Evolutionary conservation across 2,113 vertebrate species (phyloP), one percentile per base, ranked within the genome.

Genomic region (Corythornis madagascariensis): DNA sequence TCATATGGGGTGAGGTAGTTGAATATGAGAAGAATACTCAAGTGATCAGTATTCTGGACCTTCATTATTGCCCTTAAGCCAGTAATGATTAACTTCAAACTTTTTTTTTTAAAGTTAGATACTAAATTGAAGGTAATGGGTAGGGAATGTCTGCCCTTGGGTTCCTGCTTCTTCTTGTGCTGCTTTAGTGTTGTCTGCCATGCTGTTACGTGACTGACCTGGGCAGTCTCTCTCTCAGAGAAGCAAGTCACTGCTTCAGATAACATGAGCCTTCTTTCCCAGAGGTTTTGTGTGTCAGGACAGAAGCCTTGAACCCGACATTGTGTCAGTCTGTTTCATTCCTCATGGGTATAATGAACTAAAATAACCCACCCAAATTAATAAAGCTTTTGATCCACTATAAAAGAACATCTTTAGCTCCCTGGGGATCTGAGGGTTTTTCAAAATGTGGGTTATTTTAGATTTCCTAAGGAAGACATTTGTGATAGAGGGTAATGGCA

Each of bases 381-480:
- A 38, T 71, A 89, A 89, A 81, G 57, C 73, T 83, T 92, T 81
- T 89, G 77, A 93, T 89, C 57, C n/a, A 38, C 71, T 87, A 45
- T 64, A 92, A 74, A 81, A 64, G 80, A 66, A 55, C 7, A 35
- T 55, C 29, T 77, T 72, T 69, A 20, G 2, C 13, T 85, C 55
- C 42, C 4, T 43, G 5, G 76, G 47, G 50, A 65, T 80, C 45
- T 57, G 45, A 79, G 24, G n/a, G 13, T 25, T 55, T 85, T 82
- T 82, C 5, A 70, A 73, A 94, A 64, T 56, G 22, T 84, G 29
- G 31, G 38, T 79, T 92, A 53, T 72, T 90, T 86, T 65, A 66
- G 22, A 9, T 7, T 10, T 70, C 10, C 0, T 73, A 16, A 57
- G 28, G 28, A 89, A 53, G 43, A 47, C 2, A 0, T 48, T 83